Percentiles rank a stretch among this genome's conserved stretches.
phyloP scores from a whole-genome alignment of 2,113 vertebrate genomes.

The Syrmaticus mikado region DNA sequence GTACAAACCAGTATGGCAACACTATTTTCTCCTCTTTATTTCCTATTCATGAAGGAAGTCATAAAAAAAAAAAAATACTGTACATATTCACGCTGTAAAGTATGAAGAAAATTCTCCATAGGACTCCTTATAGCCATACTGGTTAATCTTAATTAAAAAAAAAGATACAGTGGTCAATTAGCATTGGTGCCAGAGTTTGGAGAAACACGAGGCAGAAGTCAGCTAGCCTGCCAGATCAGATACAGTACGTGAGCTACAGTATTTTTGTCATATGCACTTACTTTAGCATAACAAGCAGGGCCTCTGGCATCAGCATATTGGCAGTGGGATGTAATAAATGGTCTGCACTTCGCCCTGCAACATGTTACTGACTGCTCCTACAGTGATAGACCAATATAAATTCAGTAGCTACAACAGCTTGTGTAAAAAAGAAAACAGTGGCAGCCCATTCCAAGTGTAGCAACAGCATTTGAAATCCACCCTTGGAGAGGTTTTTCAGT shows the following conservation, averaged over 20 bases:
- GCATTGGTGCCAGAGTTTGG: neutral
- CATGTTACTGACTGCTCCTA: neutral
- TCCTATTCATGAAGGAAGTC: neutral
- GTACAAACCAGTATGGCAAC: neutral
- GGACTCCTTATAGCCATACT: neutral
- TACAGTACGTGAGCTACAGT: neutral
- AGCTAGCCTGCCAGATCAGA: neutral
- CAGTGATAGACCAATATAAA: neutral
- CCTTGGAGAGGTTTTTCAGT: accelerated
- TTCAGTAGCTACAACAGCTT: neutral
- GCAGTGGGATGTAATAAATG: neutral
- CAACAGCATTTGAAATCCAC: neutral
- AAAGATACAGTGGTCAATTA: neutral
- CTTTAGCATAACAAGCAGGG: neutral
- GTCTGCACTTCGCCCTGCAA: neutral
- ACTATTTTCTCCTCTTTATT: neutral
- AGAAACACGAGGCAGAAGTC: neutral
- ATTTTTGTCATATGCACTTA: neutral
- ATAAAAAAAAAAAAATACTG: neutral
- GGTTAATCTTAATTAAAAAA: neutral
- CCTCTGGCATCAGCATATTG: conserved; percentile 22
- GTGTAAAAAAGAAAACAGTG: neutral
- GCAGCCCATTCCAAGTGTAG: neutral
- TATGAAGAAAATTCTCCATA: neutral
- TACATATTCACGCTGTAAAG: neutral